Base-by-base conservation (phyloP, 1,140 invertebrate species). In the Anthonomus grandis region DNA sequence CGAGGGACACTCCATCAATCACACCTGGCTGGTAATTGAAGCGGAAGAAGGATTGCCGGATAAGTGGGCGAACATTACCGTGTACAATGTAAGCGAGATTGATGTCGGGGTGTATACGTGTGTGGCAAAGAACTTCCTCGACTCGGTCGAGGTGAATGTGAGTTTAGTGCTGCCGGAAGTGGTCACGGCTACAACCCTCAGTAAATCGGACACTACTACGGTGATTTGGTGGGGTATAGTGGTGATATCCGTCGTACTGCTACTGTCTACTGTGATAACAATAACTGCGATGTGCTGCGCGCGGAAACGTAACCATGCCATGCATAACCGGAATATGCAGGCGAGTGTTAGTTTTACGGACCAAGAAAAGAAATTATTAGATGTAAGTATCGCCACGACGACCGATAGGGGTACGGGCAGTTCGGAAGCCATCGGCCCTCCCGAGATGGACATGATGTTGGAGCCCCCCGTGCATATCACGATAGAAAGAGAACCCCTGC, bases 81-180 rank as follows among this genome's bases (percentile, higher is more conserved):
- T 90, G 12, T 82, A 81, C 51, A 86, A 90, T 65, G 84, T 89
- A 12, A 85, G 80, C 64, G 86, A 87, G 45, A 75, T 81, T 8
- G 89, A 93, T 69, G 86, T 86, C 10, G 91, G 90, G 0, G 83
- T 87, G 31, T 94, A 93, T 68, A 81, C 83, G 0, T 94, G 91
- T 69, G 78, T 84, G 13, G 90, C 86, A 4, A 79, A 76, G 12
- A 95, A 94, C 71, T 70, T 82, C 13, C 83, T 89, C 12, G 91
- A 89, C 1, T 75, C 79, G 15, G 83, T 85, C 4, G 80, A 81
- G 22, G 78, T 80, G 31, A 87, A 87, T 44, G 81, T 89, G 0
- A 84, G 81, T 23, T 79, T 92, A 9, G 82, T 85, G 24, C 77
- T 90, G 18, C 86, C 84, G 19, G 81, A 86, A 59, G 83, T 86